A percentile compares a stretch with the other conserved stretches of the same genome.
Evolutionary conservation across 2,888 invertebrate species (phyloP).

Genomic region (Agrotis segetum): DNA sequence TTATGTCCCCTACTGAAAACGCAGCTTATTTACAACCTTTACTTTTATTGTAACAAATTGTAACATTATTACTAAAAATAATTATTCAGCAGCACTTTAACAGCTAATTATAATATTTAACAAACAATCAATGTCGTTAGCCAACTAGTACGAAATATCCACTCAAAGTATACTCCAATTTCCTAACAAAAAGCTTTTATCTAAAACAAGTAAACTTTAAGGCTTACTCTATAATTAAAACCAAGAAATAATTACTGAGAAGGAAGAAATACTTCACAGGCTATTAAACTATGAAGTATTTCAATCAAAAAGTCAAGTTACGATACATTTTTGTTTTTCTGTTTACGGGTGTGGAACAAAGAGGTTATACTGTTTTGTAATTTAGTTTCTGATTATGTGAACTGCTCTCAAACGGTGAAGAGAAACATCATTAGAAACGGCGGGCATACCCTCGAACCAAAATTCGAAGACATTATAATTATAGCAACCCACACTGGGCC

Average conservation of each 20-base stretch:
- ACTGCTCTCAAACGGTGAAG: neutral
- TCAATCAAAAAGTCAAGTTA: constrained; percentile 19
- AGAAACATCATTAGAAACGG: no score
- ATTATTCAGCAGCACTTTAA: neutral
- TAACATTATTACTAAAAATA: no score
- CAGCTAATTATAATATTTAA: neutral
- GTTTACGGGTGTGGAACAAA: neutral
- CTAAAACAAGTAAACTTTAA: constrained; percentile 29
- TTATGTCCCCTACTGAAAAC: no score
- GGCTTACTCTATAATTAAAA: constrained; percentile 40
- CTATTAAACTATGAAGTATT: constrained; percentile 43
- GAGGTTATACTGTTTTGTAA: no score
- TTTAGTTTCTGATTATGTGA: neutral
- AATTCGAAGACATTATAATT: no score
- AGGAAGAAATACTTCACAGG: constrained; percentile 34
- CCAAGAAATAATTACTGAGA: constrained; percentile 50
- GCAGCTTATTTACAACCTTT: no score
- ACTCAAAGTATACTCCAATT: constrained; percentile 19
- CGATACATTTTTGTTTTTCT: constrained; percentile 12
- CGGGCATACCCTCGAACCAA: no score
- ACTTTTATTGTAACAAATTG: no score
- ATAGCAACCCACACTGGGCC: no score
- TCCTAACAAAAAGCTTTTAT: constrained; percentile 44
- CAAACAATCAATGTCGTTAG: constrained; percentile 10
- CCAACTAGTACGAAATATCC: constrained; percentile 11